Conservation (phyloP, 2,113 vertebrate genomes). For the Pseudopipra pipra region DNA sequence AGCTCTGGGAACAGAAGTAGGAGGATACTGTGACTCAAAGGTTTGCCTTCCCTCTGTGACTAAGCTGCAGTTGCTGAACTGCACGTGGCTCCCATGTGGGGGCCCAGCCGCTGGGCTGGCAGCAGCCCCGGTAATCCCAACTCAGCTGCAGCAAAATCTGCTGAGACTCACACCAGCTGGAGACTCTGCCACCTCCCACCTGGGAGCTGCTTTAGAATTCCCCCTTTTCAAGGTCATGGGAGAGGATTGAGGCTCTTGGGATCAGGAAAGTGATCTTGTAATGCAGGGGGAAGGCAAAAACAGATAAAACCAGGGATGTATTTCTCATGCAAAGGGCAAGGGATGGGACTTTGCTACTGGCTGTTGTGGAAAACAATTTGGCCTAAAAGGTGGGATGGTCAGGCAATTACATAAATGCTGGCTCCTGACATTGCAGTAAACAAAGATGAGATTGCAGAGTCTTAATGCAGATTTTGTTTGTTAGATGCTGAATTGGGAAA, state of each 20-base stretch:
- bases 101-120: rapidly evolving
- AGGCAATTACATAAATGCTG: neutral
- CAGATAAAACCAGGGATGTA: neutral
- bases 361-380: neutral
- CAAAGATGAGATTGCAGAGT: neutral
- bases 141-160: neutral
- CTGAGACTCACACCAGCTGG: neutral
- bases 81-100: neutral
- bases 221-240: neutral
- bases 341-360: neutral
- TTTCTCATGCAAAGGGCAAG: neutral
- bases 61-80: neutral
- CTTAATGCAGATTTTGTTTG: neutral
- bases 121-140: neutral
- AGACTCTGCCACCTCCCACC: neutral
- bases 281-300: neutral
- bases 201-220: neutral
- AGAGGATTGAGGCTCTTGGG: neutral
- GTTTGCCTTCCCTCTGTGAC: neutral
- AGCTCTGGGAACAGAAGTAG: neutral
- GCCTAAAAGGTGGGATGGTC: neutral
- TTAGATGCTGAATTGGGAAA: neutral
- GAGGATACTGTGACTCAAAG: neutral
- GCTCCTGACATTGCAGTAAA: neutral
- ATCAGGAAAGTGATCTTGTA: neutral